Conservation (phyloP, 2,888 invertebrate genomes). For the Tetragonula carbonaria region DNA sequence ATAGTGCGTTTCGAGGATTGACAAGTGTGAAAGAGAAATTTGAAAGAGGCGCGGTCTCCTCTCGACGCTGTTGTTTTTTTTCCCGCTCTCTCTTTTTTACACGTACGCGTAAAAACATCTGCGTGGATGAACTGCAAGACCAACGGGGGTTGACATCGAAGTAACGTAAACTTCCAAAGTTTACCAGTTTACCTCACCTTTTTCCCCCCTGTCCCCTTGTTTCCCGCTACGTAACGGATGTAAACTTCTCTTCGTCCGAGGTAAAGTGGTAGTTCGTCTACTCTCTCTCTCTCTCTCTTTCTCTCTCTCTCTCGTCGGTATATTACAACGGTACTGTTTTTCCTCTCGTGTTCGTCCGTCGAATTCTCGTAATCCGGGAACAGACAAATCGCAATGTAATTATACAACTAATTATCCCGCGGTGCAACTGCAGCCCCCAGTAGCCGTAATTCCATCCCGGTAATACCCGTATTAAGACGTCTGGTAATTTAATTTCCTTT, state of each 20-base stretch:
- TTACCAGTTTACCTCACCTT: neutral
- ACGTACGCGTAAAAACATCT: neutral
- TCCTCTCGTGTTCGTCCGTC: neutral
- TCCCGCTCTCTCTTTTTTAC: too few species aligned
- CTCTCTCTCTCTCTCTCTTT: too few species aligned
- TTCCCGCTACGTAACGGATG: neutral
- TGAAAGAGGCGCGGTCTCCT: conserved; percentile 5
- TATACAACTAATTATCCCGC: conserved; percentile 48
- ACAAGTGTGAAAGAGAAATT: conserved; percentile 48
- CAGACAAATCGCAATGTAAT: conserved; percentile 36
- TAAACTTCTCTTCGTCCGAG: neutral
- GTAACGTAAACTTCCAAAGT: neutral
- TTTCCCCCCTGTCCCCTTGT: neutral
- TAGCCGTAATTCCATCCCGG: conserved; percentile 12
- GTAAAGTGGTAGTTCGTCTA: neutral
- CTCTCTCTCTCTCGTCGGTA: neutral
- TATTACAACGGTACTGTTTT: neutral
- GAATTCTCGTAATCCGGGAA: conserved; percentile 23
- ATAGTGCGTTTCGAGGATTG: conserved; percentile 60
- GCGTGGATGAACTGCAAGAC: neutral
- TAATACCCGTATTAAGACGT: conserved; percentile 43
- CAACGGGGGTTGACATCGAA: neutral
- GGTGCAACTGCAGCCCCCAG: neutral
- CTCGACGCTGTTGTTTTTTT: neutral
- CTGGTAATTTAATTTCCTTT: conserved; percentile 46